Evolutionary conservation across 2,888 invertebrate species (phyloP).

Genomic region (Colostygia pectinataria): DNA sequence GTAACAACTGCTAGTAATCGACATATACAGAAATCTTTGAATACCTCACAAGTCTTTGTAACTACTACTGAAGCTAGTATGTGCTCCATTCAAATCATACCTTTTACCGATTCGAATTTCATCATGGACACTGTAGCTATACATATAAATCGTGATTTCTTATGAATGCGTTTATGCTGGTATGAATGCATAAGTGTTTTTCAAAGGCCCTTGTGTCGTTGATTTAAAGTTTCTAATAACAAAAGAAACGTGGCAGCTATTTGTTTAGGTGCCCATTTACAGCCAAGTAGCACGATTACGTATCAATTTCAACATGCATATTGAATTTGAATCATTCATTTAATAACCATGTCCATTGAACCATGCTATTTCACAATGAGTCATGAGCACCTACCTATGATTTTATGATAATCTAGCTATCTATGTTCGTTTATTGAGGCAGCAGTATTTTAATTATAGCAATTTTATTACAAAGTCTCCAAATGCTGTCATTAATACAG

Average conservation of each 20-base stretch:
- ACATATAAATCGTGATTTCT: slow-evolving; percentile 18
- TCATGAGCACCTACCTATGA: background rate
- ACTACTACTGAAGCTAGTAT: background rate
- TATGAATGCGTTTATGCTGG: slow-evolving; percentile 15
- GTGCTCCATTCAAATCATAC: slow-evolving; percentile 9
- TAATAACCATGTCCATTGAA: slow-evolving; percentile 11
- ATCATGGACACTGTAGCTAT: slow-evolving; percentile 10
- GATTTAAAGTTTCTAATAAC: slow-evolving; percentile 13
- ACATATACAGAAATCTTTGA: too few relatives aligned
- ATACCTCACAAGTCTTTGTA: background rate
- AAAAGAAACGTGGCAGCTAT: slow-evolving; percentile 12
- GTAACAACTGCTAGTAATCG: background rate
- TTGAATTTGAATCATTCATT: slow-evolving; percentile 12
- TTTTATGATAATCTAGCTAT: slow-evolving; percentile 5
- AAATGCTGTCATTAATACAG: too few relatives aligned
- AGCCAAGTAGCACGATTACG: background rate
- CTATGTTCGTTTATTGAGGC: background rate
- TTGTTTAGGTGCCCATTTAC: background rate
- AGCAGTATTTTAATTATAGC: too few relatives aligned
- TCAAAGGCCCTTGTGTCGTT: slow-evolving; percentile 9
- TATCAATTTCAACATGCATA: slow-evolving; percentile 2
- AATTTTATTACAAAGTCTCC: too few relatives aligned
- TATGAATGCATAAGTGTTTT: slow-evolving; percentile 18
- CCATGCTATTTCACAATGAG: slow-evolving; percentile 4
- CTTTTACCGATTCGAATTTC: slow-evolving; percentile 15